These are phyloP conservation scores for Fragum fragum DNA, from an alignment of 2,888 invertebrate genomes.

Conservation along the genomic window DNA sequence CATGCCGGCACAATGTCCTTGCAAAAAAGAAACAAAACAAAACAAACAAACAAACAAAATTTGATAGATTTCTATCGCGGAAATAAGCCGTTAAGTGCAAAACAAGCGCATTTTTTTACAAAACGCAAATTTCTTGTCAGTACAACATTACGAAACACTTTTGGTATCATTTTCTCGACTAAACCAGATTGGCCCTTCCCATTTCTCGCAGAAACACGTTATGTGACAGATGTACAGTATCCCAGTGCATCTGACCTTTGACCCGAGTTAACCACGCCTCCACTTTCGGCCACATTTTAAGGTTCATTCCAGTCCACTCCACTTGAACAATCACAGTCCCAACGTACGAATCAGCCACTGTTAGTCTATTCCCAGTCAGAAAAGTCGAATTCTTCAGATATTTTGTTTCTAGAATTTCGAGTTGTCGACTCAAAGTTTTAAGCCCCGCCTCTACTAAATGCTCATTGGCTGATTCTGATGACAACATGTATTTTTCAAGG, in stretches of 20 bases:
- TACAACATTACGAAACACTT: too few relatives aligned
- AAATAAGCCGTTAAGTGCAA: too few relatives aligned
- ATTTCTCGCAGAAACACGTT: conserved; percentile 76
- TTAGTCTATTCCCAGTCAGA: conserved; percentile 75
- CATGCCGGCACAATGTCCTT: too few relatives aligned
- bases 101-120: too few relatives aligned
- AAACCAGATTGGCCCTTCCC: conserved; percentile 59
- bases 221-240: conserved; percentile 78
- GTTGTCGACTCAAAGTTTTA: conserved; percentile 70
- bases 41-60: too few relatives aligned
- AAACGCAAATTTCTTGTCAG: too few relatives aligned
- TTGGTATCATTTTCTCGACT: conserved; percentile 4
- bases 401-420: conserved; percentile 79
- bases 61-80: too few relatives aligned
- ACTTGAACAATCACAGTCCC: conserved; percentile 78
- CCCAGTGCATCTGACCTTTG: conserved; percentile 79
- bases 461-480: conserved; percentile 77
- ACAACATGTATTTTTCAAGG: conserved; percentile 78
- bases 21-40: too few relatives aligned
- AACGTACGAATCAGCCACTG: conserved; percentile 79
- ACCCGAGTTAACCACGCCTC: conserved; percentile 77
- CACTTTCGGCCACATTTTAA: conserved; percentile 81
- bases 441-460: conserved; percentile 78
- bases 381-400: conserved; percentile 75
- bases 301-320: conserved; percentile 80